Percentiles rank a stretch among this genome's conserved stretches.
Conservation (phyloP, 2,113 vertebrate genomes). For the Murina feae region DNA sequence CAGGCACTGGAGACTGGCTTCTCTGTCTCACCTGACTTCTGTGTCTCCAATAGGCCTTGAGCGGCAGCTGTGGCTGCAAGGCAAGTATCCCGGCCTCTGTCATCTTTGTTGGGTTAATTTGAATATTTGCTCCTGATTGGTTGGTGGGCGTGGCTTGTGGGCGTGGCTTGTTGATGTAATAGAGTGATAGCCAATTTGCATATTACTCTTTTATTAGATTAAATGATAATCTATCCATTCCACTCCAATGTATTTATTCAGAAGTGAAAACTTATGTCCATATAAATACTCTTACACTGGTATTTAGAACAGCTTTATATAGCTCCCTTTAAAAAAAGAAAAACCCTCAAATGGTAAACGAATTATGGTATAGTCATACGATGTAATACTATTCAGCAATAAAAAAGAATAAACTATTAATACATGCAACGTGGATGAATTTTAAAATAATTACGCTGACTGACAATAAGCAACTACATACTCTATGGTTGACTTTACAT, state of each 20-base stretch:
- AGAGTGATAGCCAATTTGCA: too few relatives aligned
- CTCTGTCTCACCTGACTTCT: too few relatives aligned
- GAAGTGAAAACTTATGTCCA: background rate
- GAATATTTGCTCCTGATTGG: too few relatives aligned
- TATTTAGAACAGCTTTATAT: slow-evolving; percentile 1
- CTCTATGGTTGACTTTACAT: background rate
- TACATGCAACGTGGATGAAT: background rate
- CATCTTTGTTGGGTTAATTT: too few relatives aligned
- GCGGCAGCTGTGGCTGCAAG: too few relatives aligned
- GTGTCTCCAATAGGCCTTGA: too few relatives aligned
- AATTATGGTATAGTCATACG: background rate
- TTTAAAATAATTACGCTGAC: slow-evolving; percentile 30
- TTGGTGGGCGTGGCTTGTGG: too few relatives aligned
- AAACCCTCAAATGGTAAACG: background rate
- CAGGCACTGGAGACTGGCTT: too few relatives aligned
- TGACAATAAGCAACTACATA: background rate
- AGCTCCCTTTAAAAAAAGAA: background rate
- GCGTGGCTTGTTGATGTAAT: too few relatives aligned
- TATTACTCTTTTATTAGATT: too few relatives aligned
- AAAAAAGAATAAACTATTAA: background rate
- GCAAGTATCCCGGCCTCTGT: too few relatives aligned
- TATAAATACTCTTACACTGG: background rate
- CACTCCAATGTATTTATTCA: background rate
- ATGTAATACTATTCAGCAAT: background rate
- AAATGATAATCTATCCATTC: background rate